phyloP scores from a whole-genome alignment of 2,797 vertebrate species.

The Thamnophis elegans region DNA sequence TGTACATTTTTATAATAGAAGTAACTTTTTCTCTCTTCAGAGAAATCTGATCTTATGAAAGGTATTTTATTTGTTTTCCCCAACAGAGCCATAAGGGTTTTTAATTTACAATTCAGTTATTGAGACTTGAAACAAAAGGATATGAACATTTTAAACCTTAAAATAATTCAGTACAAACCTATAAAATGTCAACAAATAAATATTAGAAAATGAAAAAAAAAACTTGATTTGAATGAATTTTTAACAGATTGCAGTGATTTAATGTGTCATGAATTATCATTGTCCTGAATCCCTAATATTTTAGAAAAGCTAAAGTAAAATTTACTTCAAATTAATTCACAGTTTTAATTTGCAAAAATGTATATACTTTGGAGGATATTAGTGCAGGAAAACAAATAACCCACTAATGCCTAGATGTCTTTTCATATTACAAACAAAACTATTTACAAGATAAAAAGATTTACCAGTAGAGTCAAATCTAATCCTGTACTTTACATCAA shows the following conservation, averaged over 20 bases:
- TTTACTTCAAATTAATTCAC: not conserved
- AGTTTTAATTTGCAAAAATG: not conserved
- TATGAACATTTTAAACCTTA: not conserved
- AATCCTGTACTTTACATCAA: not conserved
- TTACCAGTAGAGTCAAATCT: not conserved
- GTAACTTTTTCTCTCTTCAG: not conserved
- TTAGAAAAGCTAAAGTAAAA: not conserved
- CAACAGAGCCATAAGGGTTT: not conserved
- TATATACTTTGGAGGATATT: not conserved
- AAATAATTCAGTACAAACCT: not conserved
- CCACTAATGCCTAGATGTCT: not conserved
- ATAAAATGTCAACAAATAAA: not conserved
- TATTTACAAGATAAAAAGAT: not conserved
- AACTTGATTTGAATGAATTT: not conserved
- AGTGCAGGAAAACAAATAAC: not conserved
- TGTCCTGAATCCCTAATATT: not conserved
- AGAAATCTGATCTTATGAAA: not conserved
- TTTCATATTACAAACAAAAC: not conserved
- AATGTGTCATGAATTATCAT: not conserved
- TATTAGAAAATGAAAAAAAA: not conserved
- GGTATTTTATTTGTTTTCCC: not conserved
- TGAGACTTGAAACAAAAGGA: not conserved
- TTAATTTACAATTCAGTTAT: not conserved
- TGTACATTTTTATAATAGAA: not conserved
- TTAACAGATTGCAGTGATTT: not conserved